Conservation (phyloP, 2,888 invertebrate species). For the Coenonympha arcania region DNA sequence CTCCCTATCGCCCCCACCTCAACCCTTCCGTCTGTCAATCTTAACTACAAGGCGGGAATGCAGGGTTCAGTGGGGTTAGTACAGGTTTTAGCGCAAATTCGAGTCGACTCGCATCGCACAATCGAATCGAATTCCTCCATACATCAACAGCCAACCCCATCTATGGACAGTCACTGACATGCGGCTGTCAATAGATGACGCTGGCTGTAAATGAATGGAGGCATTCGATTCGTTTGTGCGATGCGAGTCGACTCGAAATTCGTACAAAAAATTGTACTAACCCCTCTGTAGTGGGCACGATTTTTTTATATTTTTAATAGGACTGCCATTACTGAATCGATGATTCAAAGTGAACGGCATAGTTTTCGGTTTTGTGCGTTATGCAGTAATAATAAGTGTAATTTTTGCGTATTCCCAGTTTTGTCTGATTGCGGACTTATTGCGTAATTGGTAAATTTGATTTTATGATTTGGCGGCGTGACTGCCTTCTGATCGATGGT, state of each 20-base stretch:
- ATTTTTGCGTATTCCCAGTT: slow-evolving; percentile 24
- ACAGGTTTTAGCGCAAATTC: no score
- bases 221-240: no score
- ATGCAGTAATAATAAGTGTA: slow-evolving; percentile 27
- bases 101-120: no score
- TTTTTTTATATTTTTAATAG: slow-evolving; percentile 63
- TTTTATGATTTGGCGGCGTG: slow-evolving; percentile 21
- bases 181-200: no score
- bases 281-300: slow-evolving; percentile 56
- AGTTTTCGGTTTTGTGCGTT: slow-evolving; percentile 30
- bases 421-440: slow-evolving; percentile 26
- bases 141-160: no score
- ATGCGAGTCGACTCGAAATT: no score
- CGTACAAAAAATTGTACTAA: no score
- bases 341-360: slow-evolving; percentile 42
- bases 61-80: slow-evolving; percentile 57
- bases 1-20: slow-evolving; percentile 51
- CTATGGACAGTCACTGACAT: no score
- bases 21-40: slow-evolving; percentile 73
- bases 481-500: slow-evolving; percentile 1
- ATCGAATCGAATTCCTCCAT: no score
- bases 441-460: slow-evolving; percentile 28
- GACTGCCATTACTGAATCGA: slow-evolving; percentile 50
- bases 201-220: no score
- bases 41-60: slow-evolving; percentile 66